Conservation (phyloP, 2,113 vertebrate species). For the Chlamydotis undulata region DNA sequence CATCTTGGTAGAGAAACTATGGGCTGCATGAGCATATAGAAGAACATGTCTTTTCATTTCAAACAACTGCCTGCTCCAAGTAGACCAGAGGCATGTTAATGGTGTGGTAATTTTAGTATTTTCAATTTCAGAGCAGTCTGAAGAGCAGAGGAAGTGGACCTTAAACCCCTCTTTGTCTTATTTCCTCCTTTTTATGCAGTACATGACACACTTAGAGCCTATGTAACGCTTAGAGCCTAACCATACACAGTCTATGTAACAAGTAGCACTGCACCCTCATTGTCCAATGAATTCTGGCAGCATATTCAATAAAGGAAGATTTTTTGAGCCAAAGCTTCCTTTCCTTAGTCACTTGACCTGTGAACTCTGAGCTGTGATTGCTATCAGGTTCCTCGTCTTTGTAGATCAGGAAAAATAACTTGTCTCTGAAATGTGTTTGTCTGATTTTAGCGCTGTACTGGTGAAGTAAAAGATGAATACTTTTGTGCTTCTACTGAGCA, state of each 20-base stretch:
- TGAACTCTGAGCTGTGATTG: not conserved
- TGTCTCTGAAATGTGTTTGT: not conserved
- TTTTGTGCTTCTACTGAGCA: not conserved
- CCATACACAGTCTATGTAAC: not conserved
- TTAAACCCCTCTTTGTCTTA: not conserved
- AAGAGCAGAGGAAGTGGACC: not conserved
- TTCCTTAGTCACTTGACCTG: not conserved
- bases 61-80: not conserved
- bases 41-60: not conserved
- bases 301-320: not conserved
- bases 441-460: not conserved
- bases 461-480: not conserved
- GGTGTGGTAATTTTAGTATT: not conserved
- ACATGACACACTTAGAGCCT: not conserved
- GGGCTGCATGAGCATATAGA: not conserved
- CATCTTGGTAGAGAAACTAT: not conserved
- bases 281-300: not conserved
- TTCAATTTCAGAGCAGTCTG: not conserved
- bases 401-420: not conserved
- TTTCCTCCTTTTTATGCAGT: not conserved
- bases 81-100: not conserved
- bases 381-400: not conserved
- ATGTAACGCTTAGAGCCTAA: too few relatives aligned
- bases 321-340: not conserved
- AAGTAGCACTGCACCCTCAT: not conserved